phyloP scores from a whole-genome alignment of 2,888 invertebrate genomes.

The Coenonympha arcania region DNA sequence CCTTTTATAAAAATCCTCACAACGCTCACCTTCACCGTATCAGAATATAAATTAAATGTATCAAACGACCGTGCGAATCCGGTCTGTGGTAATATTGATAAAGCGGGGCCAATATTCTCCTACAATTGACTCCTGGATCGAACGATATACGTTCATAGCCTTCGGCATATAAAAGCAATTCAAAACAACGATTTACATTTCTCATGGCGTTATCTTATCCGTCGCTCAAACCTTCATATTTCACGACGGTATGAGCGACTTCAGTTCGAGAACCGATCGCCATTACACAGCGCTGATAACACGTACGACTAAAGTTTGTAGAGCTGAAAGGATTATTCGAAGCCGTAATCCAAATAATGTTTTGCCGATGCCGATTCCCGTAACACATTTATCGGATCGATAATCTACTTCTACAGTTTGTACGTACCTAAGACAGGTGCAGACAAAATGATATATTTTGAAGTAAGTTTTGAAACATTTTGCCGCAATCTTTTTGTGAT shows the following conservation, averaged over 20 bases:
- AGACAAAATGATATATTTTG: no score
- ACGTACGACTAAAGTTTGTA: conserved; percentile 33
- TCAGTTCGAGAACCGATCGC: conserved; percentile 55
- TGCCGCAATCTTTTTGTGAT: no score
- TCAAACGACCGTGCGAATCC: not conserved
- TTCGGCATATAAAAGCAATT: conserved; percentile 52
- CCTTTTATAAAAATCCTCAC: no score
- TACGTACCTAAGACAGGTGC: no score
- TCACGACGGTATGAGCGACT: conserved; percentile 44
- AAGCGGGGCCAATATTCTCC: conserved; percentile 8
- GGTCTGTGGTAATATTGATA: conserved; percentile 9
- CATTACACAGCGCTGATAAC: conserved; percentile 52
- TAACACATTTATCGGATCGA: no score
- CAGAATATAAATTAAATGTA: not conserved
- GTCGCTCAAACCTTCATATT: conserved; percentile 43
- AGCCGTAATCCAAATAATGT: not conserved
- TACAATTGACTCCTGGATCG: conserved; percentile 26
- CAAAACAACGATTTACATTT: conserved; percentile 60
- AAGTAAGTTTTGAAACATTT: no score
- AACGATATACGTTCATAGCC: conserved; percentile 36
- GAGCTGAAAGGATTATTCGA: conserved; percentile 1
- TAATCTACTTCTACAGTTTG: not conserved
- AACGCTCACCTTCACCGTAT: no score
- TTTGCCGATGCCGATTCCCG: no score
- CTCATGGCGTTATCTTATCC: conserved; percentile 53